Percentiles rank a stretch among this genome's conserved stretches.
Evolutionary conservation across 1,140 invertebrate species (phyloP).

Genomic region (Galleria mellonella): DNA sequence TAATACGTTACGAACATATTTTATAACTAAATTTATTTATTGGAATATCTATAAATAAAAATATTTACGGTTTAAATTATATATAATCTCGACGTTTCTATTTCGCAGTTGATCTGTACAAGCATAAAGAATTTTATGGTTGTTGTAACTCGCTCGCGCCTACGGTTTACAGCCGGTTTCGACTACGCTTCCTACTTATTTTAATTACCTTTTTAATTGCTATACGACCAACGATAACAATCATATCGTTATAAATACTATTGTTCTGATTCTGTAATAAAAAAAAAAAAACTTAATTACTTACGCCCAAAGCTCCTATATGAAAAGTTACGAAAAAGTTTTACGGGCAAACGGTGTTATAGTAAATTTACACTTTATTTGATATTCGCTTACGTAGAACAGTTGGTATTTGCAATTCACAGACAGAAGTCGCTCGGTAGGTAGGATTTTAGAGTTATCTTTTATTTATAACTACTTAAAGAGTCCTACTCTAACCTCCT

Average conservation of each 20-base stretch:
- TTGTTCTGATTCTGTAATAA: conserved; percentile 43
- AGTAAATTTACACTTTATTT: conserved; percentile 17
- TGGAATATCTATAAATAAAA: background rate
- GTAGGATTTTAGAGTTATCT: conserved; percentile 60
- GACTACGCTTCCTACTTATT: conserved; percentile 57
- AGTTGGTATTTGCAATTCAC: conserved; percentile 65
- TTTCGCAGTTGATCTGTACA: conserved; percentile 30
- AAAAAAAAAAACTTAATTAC: conserved; percentile 26
- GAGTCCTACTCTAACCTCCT: conserved; percentile 27
- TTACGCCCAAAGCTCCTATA: background rate
- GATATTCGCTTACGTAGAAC: conserved; percentile 26
- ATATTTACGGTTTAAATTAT: background rate
- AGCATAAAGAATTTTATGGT: conserved; percentile 57
- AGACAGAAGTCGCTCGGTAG: conserved; percentile 45
- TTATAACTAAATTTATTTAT: no score
- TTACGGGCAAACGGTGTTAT: conserved; percentile 13
- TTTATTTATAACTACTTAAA: conserved; percentile 66
- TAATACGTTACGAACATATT: no score
- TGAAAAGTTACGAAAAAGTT: conserved; percentile 10
- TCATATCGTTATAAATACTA: conserved; percentile 39
- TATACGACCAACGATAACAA: conserved; percentile 42
- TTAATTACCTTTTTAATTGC: conserved; percentile 68
- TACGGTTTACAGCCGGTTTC: conserved; percentile 49
- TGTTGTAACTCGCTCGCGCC: conserved; percentile 33
- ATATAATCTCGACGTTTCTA: conserved; percentile 15